These are phyloP conservation scores for Tenthredo livida DNA, from an alignment of 2,888 invertebrate species.

Conservation along the genomic window DNA sequence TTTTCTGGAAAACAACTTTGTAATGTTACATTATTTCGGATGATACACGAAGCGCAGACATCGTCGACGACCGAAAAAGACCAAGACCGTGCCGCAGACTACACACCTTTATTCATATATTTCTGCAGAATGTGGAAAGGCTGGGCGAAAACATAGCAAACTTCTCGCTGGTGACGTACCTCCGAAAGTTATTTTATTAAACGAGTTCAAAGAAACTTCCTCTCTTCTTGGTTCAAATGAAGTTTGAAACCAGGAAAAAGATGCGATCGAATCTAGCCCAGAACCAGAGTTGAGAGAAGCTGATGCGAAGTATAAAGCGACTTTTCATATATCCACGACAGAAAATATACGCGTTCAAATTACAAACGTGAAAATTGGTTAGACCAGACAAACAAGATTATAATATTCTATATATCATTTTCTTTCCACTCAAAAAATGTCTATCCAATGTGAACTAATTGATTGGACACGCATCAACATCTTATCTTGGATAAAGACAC, in stretches of 20 bases:
- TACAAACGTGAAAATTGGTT: not conserved
- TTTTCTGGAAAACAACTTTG: slow-evolving; percentile 33
- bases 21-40: slow-evolving; percentile 10
- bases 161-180: slow-evolving; percentile 44
- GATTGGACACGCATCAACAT: not conserved
- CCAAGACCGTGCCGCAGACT: not conserved
- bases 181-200: slow-evolving; percentile 50
- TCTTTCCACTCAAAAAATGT: not conserved
- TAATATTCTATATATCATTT: not conserved
- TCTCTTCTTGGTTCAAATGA: slow-evolving; percentile 32
- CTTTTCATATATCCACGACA: slow-evolving; percentile 11
- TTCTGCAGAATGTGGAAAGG: slow-evolving; percentile 16
- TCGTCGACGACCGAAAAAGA: not conserved
- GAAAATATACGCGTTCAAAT: not conserved
- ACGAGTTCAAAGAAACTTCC: slow-evolving; percentile 47
- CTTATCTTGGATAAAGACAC: not conserved
- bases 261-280: slow-evolving; percentile 40
- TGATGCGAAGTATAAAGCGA: slow-evolving; percentile 35
- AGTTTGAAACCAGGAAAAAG: slow-evolving; percentile 36
- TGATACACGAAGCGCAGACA: not conserved
- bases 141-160: slow-evolving; percentile 18
- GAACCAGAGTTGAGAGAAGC: slow-evolving; percentile 19
- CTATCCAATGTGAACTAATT: not conserved
- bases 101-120: slow-evolving; percentile 24
- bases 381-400: not conserved